Base-by-base conservation (phyloP, 2,113 vertebrate genomes). In the Ornithorhynchus anatinus region DNA sequence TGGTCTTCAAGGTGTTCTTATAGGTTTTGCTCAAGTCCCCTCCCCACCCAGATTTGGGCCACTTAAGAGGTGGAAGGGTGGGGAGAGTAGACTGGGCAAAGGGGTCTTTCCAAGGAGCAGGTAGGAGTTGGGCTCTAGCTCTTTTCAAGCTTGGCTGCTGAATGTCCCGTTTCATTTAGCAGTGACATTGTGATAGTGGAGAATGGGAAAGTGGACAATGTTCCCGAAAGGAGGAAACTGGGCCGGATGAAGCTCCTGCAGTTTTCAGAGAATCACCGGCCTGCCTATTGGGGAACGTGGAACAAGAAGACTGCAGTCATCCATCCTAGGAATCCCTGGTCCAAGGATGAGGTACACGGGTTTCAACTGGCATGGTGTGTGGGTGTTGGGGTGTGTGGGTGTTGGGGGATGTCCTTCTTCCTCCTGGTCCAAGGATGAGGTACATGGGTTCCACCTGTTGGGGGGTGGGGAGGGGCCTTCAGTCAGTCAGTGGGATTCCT, bases 231-330 rank as follows among this genome's bases (percentile, higher is more conserved):
- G 35, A 90, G 78, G 68, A 91, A 73, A 40, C 94, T 94, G 1
- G 96, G 96, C 19, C 89, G 94, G 22, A 96, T 99, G 97, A 99
- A 99, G 73, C 93, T 99, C 2, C 90, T 99, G 54, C 96, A 97
- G 88, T 99, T 99, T 59, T 93, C 87, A 9, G 95, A 94, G 80
- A 99, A 99, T 37, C 93, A 99, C 77, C 96, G 98, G 13, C 98
- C 98, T 17, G 97, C 97, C 0, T 99, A 99, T 90, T 99, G 97
- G 97, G 98, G 98, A 16, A 99, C 97, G 0, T 99, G 97, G 95
- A 96, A 95, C 60, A 98, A 95, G 87, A 95, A 66, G 37, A 96
- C 94, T 7, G 8, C 38, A 0, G 10, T 85, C 27, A 93, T 99
- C 77, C 91, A 72, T 0, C 88, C 97, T 1, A 92, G 96, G 37